A percentile compares a stretch with the other conserved stretches of the same genome.
phyloP scores from a whole-genome alignment of 2,797 vertebrate species.

The Crocodylus rhombifer region DNA sequence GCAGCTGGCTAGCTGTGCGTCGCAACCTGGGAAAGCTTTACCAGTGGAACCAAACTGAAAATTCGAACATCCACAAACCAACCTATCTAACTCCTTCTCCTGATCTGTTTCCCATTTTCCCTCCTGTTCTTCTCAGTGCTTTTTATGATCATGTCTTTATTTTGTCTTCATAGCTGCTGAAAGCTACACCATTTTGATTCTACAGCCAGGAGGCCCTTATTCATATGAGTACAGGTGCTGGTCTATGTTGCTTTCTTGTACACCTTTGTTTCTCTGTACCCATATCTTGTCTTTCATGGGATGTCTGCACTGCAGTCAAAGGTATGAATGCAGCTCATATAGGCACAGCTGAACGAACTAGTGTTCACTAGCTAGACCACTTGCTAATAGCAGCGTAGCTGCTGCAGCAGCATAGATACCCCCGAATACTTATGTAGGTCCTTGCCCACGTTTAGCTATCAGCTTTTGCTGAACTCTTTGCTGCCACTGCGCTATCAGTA shows the following conservation, averaged over 20 bases:
- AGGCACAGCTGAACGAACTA: no score
- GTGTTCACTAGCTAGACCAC: no score
- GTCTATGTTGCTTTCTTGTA: conserved; percentile 22
- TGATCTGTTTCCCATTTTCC: neutral
- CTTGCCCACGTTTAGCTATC: no score
- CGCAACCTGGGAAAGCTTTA: neutral
- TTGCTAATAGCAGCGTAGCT: no score
- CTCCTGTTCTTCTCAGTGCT: neutral
- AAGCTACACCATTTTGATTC: neutral
- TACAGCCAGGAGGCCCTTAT: neutral
- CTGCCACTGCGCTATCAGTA: no score
- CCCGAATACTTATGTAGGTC: no score
- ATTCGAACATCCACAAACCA: neutral
- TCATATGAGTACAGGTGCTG: neutral
- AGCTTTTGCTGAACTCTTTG: no score
- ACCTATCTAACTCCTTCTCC: no score
- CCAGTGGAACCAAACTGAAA: neutral
- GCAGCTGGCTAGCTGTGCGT: neutral
- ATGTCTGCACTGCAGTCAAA: no score
- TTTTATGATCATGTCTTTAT: neutral
- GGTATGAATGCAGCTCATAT: no score
- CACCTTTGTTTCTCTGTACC: neutral
- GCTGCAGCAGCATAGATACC: no score
- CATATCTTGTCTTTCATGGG: conserved; percentile 36
- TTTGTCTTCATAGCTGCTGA: neutral